These are phyloP conservation scores for Merluccius polli DNA, from an alignment of 2,797 vertebrate species.

Conservation along the genomic window DNA sequence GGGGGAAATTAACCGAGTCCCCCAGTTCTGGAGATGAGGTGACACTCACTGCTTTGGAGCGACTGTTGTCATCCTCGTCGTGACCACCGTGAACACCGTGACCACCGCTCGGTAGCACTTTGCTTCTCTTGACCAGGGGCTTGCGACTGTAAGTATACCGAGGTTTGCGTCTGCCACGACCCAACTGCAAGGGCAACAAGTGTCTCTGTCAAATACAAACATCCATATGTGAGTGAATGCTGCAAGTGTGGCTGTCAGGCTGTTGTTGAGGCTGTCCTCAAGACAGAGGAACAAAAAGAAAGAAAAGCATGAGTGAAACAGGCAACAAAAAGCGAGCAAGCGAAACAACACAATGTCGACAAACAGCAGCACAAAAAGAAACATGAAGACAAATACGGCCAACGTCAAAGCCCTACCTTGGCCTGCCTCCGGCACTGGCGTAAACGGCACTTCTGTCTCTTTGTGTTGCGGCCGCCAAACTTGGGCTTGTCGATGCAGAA, in stretches of 20 bases:
- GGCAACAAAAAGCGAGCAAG: neutral
- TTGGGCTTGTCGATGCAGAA: slow-evolving; percentile 91
- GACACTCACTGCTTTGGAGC: slow-evolving; percentile 47
- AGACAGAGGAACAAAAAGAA: neutral
- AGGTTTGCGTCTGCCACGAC: slow-evolving; percentile 55
- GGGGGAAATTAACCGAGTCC: no score
- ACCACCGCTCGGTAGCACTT: slow-evolving; percentile 45
- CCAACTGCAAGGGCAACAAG: slow-evolving; percentile 70
- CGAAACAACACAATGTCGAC: neutral
- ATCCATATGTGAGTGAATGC: slow-evolving; percentile 16
- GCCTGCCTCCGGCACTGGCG: slow-evolving; percentile 86
- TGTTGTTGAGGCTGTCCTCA: slow-evolving; percentile 14
- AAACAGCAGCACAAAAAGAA: neutral
- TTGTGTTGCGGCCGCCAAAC: slow-evolving; percentile 89
- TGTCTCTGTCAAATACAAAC: slow-evolving; percentile 67
- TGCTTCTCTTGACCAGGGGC: slow-evolving; percentile 42
- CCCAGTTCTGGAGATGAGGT: no score
- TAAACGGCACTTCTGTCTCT: slow-evolving; percentile 88
- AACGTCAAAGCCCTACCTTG: slow-evolving; percentile 64
- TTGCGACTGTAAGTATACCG: slow-evolving; percentile 66
- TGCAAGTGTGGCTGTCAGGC: slow-evolving; percentile 8
- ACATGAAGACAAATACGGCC: neutral
- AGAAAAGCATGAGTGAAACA: neutral
- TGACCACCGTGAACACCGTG: slow-evolving; percentile 25
- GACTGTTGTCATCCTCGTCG: slow-evolving; percentile 63